Base-by-base conservation (phyloP, 2,113 vertebrate genomes). In the Trichomycterus rosablanca region DNA sequence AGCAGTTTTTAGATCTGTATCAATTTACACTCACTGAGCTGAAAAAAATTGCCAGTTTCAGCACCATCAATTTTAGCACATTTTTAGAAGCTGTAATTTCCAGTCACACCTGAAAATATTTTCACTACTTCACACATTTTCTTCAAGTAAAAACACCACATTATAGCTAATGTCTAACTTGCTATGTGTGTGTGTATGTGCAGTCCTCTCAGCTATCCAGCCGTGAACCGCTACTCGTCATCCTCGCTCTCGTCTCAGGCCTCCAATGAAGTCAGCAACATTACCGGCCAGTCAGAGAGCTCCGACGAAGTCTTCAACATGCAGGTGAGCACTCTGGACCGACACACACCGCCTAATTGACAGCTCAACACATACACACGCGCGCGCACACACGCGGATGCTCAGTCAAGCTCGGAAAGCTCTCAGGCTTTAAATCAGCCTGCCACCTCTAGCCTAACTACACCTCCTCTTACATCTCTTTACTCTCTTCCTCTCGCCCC, bases 301-400 rank as follows among this genome's bases (percentile, higher is more conserved):
- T 98, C 95, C 0, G 96, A 98, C 75, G 96, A 98, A 89, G 94
- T 98, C 84, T 98, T 98, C 87, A 96, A 98, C 89, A 97, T 98
- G 93, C 96, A 98, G 95, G 95, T 97, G 88, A 58, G 68, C 18
- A 22, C 39, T 23, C 26, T 19, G n/a, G 50, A 19, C 24, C 10
- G 14, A 5, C n/a, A 14, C 10, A 23, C 24, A 32, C 24, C 23
- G 1, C n/a, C 9, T 16, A n/a, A 4, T 37, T 23, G 37, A 53
- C 49, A 52, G 59, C 48, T 62, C 42, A 24, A 34, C 24, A 53
- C 59, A 26, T 16, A 39, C 39, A 65, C 22, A 34, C 22, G 46
- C 55, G 22, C 49, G 23, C 2, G 7, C 24, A 34, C 8, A 51
- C 10, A 39, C 35, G 12, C 35, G 12, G 7, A 10, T 39, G 12